Conservation (phyloP, 2,888 invertebrate genomes). For the Drosophila cognata region DNA sequence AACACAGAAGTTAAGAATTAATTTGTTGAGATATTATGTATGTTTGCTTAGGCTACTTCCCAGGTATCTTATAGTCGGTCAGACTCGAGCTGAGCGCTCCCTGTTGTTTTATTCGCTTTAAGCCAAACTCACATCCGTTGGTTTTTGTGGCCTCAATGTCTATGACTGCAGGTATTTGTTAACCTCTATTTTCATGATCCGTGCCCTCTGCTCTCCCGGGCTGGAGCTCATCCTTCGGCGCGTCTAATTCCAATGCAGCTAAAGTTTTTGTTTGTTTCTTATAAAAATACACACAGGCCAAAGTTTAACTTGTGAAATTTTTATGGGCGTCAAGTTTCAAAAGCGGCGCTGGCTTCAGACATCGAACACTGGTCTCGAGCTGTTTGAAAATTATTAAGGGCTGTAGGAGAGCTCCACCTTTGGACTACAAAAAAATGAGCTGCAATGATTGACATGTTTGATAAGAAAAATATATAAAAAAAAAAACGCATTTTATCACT, state of each 20-base stretch:
- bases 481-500: not conserved
- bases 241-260: conserved; percentile 74
- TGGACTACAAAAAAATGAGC: not conserved
- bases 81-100: not conserved
- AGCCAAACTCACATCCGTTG: conserved; percentile 17
- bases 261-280: conserved; percentile 79
- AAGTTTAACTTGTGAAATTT: conserved; percentile 70
- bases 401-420: not conserved
- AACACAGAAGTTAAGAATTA: not conserved
- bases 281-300: conserved; percentile 55
- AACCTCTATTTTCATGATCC: conserved; percentile 34
- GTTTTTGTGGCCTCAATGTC: conserved; percentile 36
- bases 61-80: not conserved
- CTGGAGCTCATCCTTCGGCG: conserved; percentile 21
- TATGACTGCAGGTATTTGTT: conserved; percentile 74
- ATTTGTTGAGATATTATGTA: not conserved
- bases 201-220: conserved; percentile 9
- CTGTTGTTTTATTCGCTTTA: not conserved
- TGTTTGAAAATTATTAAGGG: not conserved
- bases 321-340: conserved; percentile 62
- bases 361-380: conserved; percentile 29
- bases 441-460: too few species aligned
- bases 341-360: conserved; percentile 26
- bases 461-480: too few species aligned
- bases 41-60: not conserved